Percentiles rank a stretch among this genome's conserved stretches.
Conservation (phyloP, 2,797 vertebrate species). For the Acanthurus tractus region DNA sequence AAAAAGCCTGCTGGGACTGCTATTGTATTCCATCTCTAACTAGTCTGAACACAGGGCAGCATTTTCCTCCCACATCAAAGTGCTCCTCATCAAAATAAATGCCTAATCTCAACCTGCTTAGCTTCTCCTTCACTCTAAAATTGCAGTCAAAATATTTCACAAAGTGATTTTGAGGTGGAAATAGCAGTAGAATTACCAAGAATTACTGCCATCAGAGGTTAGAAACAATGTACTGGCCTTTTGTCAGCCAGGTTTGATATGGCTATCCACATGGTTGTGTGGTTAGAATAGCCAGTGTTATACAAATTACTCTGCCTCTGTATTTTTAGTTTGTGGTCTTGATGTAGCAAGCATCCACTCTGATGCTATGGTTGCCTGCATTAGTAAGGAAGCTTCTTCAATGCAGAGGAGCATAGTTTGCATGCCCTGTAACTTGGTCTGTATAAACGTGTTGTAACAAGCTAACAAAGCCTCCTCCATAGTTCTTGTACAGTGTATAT, state of each 20-base stretch:
- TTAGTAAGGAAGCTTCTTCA: conserved; percentile 4
- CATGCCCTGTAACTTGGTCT: conserved; percentile 34
- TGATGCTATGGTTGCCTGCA: conserved; percentile 5
- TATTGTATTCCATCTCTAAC: conserved; percentile 38
- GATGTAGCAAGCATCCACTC: not conserved
- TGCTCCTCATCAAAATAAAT: conserved; percentile 16
- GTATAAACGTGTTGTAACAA: conserved; percentile 54
- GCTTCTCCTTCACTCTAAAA: conserved; percentile 11
- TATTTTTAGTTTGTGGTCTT: conserved; percentile 1
- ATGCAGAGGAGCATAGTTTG: conserved; percentile 25
- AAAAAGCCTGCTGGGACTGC: conserved; percentile 56
- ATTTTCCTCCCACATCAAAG: conserved; percentile 52
- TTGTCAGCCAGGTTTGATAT: conserved; percentile 1
- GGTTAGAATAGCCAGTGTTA: not conserved
- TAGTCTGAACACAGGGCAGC: conserved; percentile 44
- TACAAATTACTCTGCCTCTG: not conserved
- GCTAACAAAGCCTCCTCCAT: conserved; percentile 32
- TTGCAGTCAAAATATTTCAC: not conserved
- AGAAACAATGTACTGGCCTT: not conserved
- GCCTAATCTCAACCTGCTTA: conserved; percentile 17
- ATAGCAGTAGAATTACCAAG: conserved; percentile 12
- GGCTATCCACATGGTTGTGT: conserved; percentile 1
- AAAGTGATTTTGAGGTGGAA: conserved; percentile 12
- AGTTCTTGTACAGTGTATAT: conserved; percentile 51
- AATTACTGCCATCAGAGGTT: not conserved